Evolutionary conservation across 2,797 vertebrate genomes (phyloP).

Genomic region (Poeciliopsis gracilis): DNA sequence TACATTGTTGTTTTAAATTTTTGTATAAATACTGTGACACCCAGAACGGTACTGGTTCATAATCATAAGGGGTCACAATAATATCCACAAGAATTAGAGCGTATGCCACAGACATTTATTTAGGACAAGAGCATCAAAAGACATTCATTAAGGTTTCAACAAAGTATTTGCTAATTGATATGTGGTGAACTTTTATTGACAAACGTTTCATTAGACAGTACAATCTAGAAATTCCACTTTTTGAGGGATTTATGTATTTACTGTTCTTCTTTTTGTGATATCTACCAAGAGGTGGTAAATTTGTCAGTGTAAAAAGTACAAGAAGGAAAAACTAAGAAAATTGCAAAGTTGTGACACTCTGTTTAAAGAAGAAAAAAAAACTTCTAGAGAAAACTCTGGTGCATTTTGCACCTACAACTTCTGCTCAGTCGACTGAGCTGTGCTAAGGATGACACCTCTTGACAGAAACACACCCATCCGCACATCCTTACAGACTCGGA

Average conservation of each 20-base stretch:
- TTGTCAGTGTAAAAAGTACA: conserved; percentile 8
- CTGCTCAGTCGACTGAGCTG: conserved; percentile 42
- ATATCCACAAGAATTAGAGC: not conserved
- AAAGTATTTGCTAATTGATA: not conserved
- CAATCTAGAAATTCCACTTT: not conserved
- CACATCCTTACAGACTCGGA: conserved; percentile 49
- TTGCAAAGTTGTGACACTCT: conserved; percentile 10
- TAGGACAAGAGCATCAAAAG: not conserved
- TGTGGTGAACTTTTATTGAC: not conserved
- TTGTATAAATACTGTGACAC: not conserved
- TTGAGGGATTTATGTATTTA: no score
- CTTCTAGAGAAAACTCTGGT: conserved; percentile 14
- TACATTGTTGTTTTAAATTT: not conserved
- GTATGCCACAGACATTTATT: not conserved
- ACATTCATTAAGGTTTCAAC: not conserved
- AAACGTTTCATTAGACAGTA: not conserved
- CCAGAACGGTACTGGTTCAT: not conserved
- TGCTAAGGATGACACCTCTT: conserved; percentile 59
- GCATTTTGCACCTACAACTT: conserved; percentile 30
- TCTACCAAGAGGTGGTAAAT: conserved; percentile 2
- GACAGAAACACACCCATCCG: conserved; percentile 58
- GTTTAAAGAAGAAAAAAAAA: not conserved
- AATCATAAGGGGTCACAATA: not conserved
- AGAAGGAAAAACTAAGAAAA: conserved; percentile 17
- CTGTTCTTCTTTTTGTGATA: not conserved